Base-by-base conservation (phyloP, 2,113 vertebrate genomes). In the Cygnus buccinator region DNA sequence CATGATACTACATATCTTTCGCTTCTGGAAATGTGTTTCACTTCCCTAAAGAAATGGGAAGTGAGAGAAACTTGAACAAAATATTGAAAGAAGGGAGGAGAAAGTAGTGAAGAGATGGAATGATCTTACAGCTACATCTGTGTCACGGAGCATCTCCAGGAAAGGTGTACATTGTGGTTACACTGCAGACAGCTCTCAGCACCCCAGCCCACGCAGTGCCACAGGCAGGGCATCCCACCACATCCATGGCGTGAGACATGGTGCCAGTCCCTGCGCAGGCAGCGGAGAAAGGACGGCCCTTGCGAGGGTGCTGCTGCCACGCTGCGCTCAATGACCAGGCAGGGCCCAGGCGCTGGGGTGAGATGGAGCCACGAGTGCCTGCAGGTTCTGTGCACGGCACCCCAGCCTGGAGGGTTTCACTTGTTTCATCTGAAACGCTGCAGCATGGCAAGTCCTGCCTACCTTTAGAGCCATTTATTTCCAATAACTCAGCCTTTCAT, bases 1-100 rank as follows among this genome's bases (percentile, higher is more conserved):
- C 80, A 62, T 96, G 93, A 95, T 70, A 57, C 75, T 1, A 2
- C 31, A 41, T 70, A 62, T 46, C 46, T 90, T 87, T 87, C 0
- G 1, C 44, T 97, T 96, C 94, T 90, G 72, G 72, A 95, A 96
- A 95, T 50, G 12, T 87, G 90, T 97, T 97, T 96, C 89, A 90
- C 78, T 97, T 97, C 94, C 74, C 46, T 58, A 70, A 41, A 65
- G 35, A 71, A 94, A 90, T 0, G 1, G 90, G 91, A 96, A 94
- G 52, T 7, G 8, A 96, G 35, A 92, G 31, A 84, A 75, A 87
- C 48, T 81, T 37, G 9, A 75, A 41, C 8, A 31, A 85, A 81
- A 85, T 25, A 1, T 4, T 35, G 26, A 76, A 87, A 55, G 46
- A 48, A 1, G 2, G 82, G 37, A 48, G 46, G 46, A 48, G 46